Evolutionary conservation across 2,113 vertebrate genomes (phyloP).

Genomic region (Pluvianellus socialis): DNA sequence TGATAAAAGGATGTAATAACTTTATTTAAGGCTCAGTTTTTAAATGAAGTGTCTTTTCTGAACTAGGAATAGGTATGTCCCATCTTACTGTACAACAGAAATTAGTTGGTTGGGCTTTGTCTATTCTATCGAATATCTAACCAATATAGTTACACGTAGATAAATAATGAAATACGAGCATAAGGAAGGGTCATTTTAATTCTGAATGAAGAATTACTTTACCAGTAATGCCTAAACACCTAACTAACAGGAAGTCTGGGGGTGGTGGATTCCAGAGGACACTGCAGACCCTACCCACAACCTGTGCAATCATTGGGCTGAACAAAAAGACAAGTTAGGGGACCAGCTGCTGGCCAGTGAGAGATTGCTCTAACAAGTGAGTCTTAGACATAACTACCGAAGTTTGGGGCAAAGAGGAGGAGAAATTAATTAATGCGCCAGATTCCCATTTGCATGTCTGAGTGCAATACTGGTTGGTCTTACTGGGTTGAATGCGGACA

Average conservation of each 20-base stretch:
- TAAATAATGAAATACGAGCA: background rate
- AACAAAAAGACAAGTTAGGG: background rate
- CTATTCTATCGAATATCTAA: background rate
- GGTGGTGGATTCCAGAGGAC: background rate
- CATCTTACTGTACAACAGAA: background rate
- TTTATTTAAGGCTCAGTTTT: background rate
- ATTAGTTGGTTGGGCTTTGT: background rate
- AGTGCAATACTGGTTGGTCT: background rate
- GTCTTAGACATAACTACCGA: background rate
- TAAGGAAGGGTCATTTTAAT: background rate
- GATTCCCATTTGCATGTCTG: background rate
- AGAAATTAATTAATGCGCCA: background rate
- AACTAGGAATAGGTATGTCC: background rate
- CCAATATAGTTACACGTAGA: background rate
- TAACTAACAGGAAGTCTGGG: background rate
- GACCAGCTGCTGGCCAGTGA: background rate
- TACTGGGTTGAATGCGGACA: background rate
- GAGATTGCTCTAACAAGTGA: background rate
- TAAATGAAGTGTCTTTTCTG: background rate
- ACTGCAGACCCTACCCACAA: background rate
- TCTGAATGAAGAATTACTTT: background rate
- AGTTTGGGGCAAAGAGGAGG: background rate
- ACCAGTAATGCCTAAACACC: background rate
- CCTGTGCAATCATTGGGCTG: background rate
- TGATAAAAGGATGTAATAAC: background rate